phyloP scores from a whole-genome alignment of 2,888 invertebrate species.

The Escarpia spicata region DNA sequence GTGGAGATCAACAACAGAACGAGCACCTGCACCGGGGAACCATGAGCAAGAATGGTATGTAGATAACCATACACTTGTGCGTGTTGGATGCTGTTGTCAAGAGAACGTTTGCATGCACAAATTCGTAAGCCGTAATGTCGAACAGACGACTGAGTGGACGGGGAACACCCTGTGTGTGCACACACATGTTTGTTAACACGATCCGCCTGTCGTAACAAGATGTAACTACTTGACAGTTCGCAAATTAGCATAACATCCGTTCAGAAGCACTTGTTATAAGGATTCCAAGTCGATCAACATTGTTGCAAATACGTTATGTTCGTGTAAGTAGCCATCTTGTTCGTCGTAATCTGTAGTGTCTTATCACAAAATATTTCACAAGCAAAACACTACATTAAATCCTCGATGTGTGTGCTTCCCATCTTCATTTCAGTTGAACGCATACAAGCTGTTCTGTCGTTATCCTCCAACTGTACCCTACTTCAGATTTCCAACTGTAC shows the following conservation, averaged over 20 bases:
- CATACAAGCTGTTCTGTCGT: too few species aligned
- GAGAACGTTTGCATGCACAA: not conserved
- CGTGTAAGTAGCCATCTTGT: not conserved
- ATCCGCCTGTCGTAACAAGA: not conserved
- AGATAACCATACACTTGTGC: not conserved
- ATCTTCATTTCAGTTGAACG: too few species aligned
- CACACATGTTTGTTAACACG: not conserved
- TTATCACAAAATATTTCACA: too few species aligned
- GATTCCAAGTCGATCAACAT: not conserved
- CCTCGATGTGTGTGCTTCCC: too few species aligned
- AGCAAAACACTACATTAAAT: too few species aligned
- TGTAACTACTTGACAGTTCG: not conserved
- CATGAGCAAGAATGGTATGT: too few species aligned
- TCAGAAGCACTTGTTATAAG: not conserved
- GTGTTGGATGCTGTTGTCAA: not conserved
- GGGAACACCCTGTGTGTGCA: not conserved
- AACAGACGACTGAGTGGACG: not conserved
- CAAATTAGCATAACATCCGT: not conserved
- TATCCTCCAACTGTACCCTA: too few species aligned
- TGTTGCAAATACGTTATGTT: not conserved
- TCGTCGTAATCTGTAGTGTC: not conserved
- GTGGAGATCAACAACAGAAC: too few species aligned
- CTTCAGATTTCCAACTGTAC: too few species aligned
- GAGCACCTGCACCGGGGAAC: too few species aligned
- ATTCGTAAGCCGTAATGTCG: not conserved